phyloP scores from a whole-genome alignment of 2,113 vertebrate genomes.

The Thamnaconus septentrionalis region DNA sequence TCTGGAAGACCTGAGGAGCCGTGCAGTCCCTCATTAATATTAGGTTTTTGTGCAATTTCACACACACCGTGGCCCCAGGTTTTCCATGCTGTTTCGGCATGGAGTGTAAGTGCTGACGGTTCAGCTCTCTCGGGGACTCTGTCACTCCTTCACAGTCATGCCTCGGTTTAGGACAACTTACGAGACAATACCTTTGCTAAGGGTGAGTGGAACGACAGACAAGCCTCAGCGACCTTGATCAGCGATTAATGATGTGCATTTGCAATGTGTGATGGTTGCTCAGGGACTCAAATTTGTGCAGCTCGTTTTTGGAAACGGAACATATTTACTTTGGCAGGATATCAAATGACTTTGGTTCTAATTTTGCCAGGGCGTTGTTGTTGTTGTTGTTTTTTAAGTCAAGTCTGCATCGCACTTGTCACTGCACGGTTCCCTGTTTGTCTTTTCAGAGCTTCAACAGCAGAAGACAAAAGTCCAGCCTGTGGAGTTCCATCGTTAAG shows the following conservation, averaged over 20 bases:
- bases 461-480: constrained; percentile 15
- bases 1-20: constrained; percentile 54
- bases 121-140: constrained; percentile 6
- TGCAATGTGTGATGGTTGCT: too few relatives aligned
- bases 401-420: constrained; percentile 16
- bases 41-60: constrained; percentile 45
- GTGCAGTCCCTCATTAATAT: constrained; percentile 52
- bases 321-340: too few relatives aligned
- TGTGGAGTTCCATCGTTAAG: constrained; percentile 35
- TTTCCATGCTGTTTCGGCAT: constrained; percentile 25
- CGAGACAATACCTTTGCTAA: constrained; percentile 55
- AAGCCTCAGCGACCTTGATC: not conserved
- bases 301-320: too few relatives aligned
- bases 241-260: too few relatives aligned
- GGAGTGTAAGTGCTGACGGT: constrained; percentile 8
- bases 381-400: not conserved
- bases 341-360: not conserved
- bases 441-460: constrained; percentile 19
- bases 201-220: constrained; percentile 49
- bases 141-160: constrained; percentile 44
- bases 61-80: constrained; percentile 37
- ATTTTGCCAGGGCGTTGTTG: not conserved
- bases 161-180: constrained; percentile 25
- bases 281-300: too few relatives aligned
- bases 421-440: constrained; percentile 46